Conservation (phyloP, 1,140 invertebrate genomes). For the Homalodisca vitripennis region DNA sequence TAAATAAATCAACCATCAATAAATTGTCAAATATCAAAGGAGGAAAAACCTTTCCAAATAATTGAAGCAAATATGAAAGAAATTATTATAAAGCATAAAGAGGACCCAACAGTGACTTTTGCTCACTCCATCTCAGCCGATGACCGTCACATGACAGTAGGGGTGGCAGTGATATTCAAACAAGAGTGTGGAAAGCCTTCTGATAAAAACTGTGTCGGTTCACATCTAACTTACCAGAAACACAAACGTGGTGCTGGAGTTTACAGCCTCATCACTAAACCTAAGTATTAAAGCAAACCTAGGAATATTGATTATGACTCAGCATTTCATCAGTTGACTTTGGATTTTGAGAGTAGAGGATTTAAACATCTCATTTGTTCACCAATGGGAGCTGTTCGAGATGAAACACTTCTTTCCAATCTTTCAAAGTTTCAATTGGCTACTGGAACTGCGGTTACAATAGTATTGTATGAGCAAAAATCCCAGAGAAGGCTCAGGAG, state of each 20-base stretch:
- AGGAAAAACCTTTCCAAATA: neutral
- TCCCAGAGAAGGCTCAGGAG: neutral
- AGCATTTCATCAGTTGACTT: neutral
- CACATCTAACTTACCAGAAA: neutral
- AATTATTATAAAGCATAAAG: neutral
- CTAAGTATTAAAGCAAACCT: neutral
- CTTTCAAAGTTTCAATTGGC: neutral
- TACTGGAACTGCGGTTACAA: neutral
- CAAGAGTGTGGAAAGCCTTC: neutral
- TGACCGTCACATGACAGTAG: neutral
- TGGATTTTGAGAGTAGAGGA: neutral
- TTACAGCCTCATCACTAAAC: conserved; percentile 1
- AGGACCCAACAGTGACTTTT: conserved; percentile 1
- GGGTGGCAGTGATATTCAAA: neutral
- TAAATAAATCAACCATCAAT: neutral
- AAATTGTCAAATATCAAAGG: neutral
- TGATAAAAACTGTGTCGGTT: neutral
- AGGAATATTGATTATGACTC: neutral
- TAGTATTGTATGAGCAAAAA: conserved; percentile 2
- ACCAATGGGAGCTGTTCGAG: neutral
- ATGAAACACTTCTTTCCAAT: neutral
- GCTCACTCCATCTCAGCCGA: conserved; percentile 1
- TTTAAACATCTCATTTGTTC: conserved; percentile 4
- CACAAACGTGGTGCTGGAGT: neutral
- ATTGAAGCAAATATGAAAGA: neutral